Evolutionary conservation across 2,797 vertebrate genomes (phyloP).

Genomic region (Morelia viridis): DNA sequence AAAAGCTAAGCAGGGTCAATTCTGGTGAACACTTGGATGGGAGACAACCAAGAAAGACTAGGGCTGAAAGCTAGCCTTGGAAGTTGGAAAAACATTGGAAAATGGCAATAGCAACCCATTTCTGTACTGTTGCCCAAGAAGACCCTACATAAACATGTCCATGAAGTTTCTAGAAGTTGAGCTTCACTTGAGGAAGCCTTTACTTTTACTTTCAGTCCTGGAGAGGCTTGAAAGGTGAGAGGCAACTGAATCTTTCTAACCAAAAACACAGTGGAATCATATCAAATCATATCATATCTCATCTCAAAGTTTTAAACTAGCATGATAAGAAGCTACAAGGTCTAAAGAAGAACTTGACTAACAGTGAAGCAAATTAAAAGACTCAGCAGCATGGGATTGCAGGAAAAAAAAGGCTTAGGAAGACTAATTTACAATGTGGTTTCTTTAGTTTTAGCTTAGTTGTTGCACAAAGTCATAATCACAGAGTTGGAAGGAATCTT

Average conservation of each 20-base stretch:
- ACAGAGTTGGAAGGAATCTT: not conserved
- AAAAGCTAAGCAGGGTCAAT: not conserved
- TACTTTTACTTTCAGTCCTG: conserved; percentile 65
- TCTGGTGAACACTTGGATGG: not conserved
- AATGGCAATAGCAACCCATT: not conserved
- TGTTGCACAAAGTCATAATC: not conserved
- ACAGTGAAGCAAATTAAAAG: conserved; percentile 51
- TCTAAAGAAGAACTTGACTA: conserved; percentile 34
- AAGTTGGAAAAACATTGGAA: not conserved
- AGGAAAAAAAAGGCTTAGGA: not conserved
- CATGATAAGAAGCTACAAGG: conserved; percentile 32
- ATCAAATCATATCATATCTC: conserved; percentile 48
- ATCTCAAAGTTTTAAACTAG: conserved; percentile 55
- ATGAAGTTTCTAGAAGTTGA: not conserved
- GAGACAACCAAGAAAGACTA: not conserved
- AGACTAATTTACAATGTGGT: not conserved
- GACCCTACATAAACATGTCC: not conserved
- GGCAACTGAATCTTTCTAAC: conserved; percentile 65
- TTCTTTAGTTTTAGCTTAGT: not conserved
- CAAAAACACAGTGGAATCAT: conserved; percentile 54
- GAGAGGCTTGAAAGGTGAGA: conserved; percentile 71
- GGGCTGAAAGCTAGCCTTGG: not conserved
- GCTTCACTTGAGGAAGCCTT: too few relatives aligned
- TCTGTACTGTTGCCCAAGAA: not conserved
- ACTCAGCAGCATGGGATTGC: not conserved